phyloP scores from a whole-genome alignment of 2,113 vertebrate genomes.

The Tyto alba region DNA sequence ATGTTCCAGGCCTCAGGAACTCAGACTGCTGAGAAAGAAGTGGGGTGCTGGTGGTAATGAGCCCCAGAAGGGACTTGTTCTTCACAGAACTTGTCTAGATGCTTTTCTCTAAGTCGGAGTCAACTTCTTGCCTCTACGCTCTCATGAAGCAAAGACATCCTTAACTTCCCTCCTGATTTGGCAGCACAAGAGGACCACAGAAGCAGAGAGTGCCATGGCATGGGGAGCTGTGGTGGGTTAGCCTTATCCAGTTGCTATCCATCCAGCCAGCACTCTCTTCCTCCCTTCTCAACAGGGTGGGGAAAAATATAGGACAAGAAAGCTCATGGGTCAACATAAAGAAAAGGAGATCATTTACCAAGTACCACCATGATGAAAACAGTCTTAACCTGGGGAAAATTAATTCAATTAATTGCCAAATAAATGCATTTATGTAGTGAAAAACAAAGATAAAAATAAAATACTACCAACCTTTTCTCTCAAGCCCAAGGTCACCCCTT shows the following conservation, averaged over 20 bases:
- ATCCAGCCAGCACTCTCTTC: background rate
- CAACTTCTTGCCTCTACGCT: background rate
- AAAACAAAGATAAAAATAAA: background rate
- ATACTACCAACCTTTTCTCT: accelerated
- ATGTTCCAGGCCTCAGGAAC: background rate
- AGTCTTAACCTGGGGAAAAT: background rate
- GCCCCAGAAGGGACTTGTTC: background rate
- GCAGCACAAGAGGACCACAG: background rate
- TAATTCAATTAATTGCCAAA: background rate
- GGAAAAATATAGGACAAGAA: background rate
- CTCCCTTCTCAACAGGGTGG: background rate
- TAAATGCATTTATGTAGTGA: background rate
- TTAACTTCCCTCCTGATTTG: background rate
- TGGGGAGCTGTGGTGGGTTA: background rate
- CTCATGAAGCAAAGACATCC: background rate
- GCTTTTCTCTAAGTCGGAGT: background rate
- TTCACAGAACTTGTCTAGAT: background rate
- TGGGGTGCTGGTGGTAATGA: background rate
- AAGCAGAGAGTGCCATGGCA: too few species aligned
- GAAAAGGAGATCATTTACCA: background rate
- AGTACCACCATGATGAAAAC: background rate
- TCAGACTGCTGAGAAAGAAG: background rate
- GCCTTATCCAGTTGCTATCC: background rate
- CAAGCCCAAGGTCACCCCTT: background rate
- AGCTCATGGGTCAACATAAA: background rate